Conservation (phyloP, 2,888 invertebrate genomes). For the Petrophora chlorosata region DNA sequence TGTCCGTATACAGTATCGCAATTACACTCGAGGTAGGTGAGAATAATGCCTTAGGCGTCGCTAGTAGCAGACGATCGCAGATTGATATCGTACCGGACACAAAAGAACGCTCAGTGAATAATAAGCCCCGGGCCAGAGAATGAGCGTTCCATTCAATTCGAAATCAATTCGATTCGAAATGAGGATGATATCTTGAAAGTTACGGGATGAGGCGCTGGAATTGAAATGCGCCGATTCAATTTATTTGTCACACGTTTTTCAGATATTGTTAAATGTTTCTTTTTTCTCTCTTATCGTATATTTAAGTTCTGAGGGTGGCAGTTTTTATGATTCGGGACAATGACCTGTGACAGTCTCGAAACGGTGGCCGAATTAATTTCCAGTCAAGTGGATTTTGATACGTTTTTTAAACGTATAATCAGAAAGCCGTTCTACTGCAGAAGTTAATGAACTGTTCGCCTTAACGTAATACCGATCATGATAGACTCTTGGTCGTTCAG, state of each 20-base stretch:
- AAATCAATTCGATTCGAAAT: slow-evolving; percentile 34
- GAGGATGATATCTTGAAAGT: slow-evolving; percentile 28
- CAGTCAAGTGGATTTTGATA: no score
- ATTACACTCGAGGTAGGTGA: slow-evolving; percentile 68
- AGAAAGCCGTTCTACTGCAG: no score
- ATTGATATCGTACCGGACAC: slow-evolving; percentile 75
- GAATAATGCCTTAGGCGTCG: slow-evolving; percentile 63
- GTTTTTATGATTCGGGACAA: not conserved
- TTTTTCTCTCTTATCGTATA: not conserved
- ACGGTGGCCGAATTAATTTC: no score
- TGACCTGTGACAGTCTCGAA: no score
- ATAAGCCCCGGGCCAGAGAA: slow-evolving; percentile 56
- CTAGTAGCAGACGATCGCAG: slow-evolving; percentile 63
- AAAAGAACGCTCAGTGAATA: slow-evolving; percentile 76
- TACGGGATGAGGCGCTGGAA: slow-evolving; percentile 26
- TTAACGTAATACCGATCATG: no score
- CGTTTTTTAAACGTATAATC: no score
- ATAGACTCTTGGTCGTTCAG: no score
- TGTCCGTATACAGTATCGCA: slow-evolving; percentile 66
- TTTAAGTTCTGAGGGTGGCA: not conserved
- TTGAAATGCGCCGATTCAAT: slow-evolving; percentile 25
- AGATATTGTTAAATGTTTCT: slow-evolving; percentile 19
- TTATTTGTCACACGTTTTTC: slow-evolving; percentile 21
- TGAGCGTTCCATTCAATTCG: slow-evolving; percentile 32
- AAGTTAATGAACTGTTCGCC: no score